These are phyloP conservation scores for Zeuzera pyrina DNA, from an alignment of 2,888 invertebrate genomes.

Conservation along the genomic window DNA sequence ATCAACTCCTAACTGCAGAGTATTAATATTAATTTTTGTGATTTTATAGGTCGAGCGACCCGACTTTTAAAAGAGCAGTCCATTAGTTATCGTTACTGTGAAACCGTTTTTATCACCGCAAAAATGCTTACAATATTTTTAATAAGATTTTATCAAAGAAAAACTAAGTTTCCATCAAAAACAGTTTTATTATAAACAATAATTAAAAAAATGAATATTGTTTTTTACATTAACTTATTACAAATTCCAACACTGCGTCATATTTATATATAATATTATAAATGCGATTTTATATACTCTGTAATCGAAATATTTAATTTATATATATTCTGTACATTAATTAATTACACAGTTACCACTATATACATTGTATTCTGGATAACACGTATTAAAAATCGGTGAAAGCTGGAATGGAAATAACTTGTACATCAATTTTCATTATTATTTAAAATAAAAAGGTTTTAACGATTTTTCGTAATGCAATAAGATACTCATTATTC, in stretches of 20 bases:
- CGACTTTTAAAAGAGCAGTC: too few relatives aligned
- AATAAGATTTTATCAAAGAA: constrained; percentile 13
- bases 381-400: constrained; percentile 10
- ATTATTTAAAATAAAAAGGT: too few relatives aligned
- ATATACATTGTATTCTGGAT: constrained; percentile 1
- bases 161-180: constrained; percentile 34
- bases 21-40: too few relatives aligned
- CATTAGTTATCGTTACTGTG: too few relatives aligned
- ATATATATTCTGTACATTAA: constrained; percentile 4
- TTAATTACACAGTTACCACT: constrained; percentile 1
- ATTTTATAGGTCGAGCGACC: too few relatives aligned
- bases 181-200: constrained; percentile 71
- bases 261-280: too few relatives aligned
- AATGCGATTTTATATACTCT: constrained; percentile 51
- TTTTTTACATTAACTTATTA: constrained; percentile 48
- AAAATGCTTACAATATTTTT: too few relatives aligned
- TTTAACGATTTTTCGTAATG: too few relatives aligned
- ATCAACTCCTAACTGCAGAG: too few relatives aligned
- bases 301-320: constrained; percentile 10
- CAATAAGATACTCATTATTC: too few relatives aligned
- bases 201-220: constrained; percentile 65
- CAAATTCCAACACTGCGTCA: constrained; percentile 58
- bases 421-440: too few relatives aligned
- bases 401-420: constrained; percentile 25
- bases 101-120: too few relatives aligned